A percentile compares a stretch with the other conserved stretches of the same genome.
Conservation (phyloP, 1,140 invertebrate species). For the Philotrypesis tridentata region DNA sequence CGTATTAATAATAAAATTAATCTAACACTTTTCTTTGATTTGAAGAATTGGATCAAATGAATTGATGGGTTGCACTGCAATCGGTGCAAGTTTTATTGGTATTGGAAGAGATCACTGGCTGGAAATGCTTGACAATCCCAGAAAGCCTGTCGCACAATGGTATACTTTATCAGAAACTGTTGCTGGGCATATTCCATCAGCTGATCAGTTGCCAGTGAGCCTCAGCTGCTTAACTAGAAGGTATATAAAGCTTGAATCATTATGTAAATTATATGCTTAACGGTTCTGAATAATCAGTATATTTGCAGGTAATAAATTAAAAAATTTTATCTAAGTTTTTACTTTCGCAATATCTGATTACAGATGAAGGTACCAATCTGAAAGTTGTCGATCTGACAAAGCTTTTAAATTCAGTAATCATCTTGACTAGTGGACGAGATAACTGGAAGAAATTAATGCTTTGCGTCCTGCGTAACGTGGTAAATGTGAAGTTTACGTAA, state of each 20-base stretch:
- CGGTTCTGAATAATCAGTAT: too few relatives aligned
- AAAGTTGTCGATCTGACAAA: not conserved
- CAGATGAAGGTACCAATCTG: not conserved
- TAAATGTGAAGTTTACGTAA: not conserved
- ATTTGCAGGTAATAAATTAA: too few relatives aligned
- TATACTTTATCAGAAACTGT: slow-evolving; percentile 84
- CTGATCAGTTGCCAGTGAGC: slow-evolving; percentile 75
- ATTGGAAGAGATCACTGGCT: slow-evolving; percentile 91
- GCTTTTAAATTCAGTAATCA: not conserved
- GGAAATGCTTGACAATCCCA: slow-evolving; percentile 89
- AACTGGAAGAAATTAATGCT: not conserved
- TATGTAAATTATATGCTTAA: too few relatives aligned
- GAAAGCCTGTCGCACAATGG: slow-evolving; percentile 91
- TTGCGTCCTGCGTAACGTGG: not conserved
- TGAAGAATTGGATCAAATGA: slow-evolving; percentile 89
- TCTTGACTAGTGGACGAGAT: not conserved
- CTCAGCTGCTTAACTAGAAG: slow-evolving; percentile 80
- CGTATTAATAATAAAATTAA: not conserved
- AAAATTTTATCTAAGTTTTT: too few relatives aligned
- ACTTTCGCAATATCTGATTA: not conserved
- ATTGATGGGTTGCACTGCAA: slow-evolving; percentile 87
- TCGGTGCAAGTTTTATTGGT: slow-evolving; percentile 85
- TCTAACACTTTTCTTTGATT: slow-evolving; percentile 34
- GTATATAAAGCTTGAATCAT: too few relatives aligned
- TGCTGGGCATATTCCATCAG: slow-evolving; percentile 75